Evolutionary conservation across 1,140 invertebrate genomes (phyloP).

Genomic region (Drosophila murphyi): DNA sequence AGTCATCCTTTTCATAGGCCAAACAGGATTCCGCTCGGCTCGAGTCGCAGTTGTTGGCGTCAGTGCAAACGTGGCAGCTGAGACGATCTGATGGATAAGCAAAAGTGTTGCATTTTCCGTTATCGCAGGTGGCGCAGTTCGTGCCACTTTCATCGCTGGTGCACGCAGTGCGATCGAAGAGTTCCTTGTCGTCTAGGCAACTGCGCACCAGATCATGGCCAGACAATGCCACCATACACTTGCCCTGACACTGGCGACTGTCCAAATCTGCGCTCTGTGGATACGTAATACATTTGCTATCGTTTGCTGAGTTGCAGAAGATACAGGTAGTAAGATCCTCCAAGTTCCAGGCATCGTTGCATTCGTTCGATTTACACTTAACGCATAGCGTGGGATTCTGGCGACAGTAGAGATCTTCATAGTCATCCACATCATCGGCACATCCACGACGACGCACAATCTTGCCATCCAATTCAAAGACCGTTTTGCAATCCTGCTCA

Average conservation of each 20-base stretch:
- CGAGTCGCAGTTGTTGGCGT: slow-evolving; percentile 24
- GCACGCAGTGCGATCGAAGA: slow-evolving; percentile 53
- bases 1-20: slow-evolving; percentile 52
- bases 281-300: slow-evolving; percentile 49
- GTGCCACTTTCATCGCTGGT: slow-evolving; percentile 45
- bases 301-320: slow-evolving; percentile 62
- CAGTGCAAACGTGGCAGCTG: slow-evolving; percentile 66
- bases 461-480: slow-evolving; percentile 62
- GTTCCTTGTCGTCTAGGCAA: slow-evolving; percentile 76
- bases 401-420: slow-evolving; percentile 69
- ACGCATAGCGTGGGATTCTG: slow-evolving; percentile 60
- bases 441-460: slow-evolving; percentile 69
- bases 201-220: slow-evolving; percentile 55
- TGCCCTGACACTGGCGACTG: slow-evolving; percentile 57
- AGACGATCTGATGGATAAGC: slow-evolving; percentile 61
- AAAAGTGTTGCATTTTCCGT: slow-evolving; percentile 62
- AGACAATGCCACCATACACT: slow-evolving; percentile 67
- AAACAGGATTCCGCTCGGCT: slow-evolving; percentile 49
- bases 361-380: slow-evolving; percentile 78
- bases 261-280: slow-evolving; percentile 27
- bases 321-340: slow-evolving; percentile 59
- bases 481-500: slow-evolving; percentile 75
- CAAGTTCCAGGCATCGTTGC: slow-evolving; percentile 67
- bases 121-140: slow-evolving; percentile 59
- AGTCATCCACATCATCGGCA: slow-evolving; percentile 73